A percentile compares a stretch with the other conserved stretches of the same genome.
Evolutionary conservation across 2,888 invertebrate genomes (phyloP).

Genomic region (Tinea pellionella): DNA sequence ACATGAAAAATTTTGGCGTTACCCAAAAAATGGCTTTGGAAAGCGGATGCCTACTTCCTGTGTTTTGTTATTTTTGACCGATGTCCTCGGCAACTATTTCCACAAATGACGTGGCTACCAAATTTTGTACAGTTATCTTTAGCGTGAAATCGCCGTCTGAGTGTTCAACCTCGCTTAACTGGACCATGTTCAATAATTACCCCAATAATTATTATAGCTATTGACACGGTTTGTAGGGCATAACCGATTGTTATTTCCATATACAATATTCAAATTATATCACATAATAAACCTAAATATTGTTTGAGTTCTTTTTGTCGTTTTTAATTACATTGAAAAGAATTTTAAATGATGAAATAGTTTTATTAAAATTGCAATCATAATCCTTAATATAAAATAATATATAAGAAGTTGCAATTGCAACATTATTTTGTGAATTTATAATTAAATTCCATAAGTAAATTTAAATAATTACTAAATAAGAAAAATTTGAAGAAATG

Average conservation of each 20-base stretch:
- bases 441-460: too few species aligned
- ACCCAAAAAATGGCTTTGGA: constrained; percentile 57
- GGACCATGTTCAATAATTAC: constrained; percentile 15
- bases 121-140: constrained; percentile 58
- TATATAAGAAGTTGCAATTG: too few species aligned
- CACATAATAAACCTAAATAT: neutral
- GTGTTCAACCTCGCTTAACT: constrained; percentile 19
- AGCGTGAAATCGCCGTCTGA: constrained; percentile 43
- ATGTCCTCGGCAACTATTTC: constrained; percentile 56
- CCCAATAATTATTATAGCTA: neutral
- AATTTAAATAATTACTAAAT: too few species aligned
- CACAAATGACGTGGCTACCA: constrained; percentile 42
- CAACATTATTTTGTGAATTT: too few species aligned
- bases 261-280: neutral
- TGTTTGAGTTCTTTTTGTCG: neutral
- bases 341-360: too few species aligned
- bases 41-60: constrained; percentile 57
- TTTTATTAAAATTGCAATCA: too few species aligned
- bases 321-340: too few species aligned
- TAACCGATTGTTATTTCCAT: neutral
- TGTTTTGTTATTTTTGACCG: constrained; percentile 43
- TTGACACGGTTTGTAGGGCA: neutral
- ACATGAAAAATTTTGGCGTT: constrained; percentile 61
- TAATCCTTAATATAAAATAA: too few species aligned
- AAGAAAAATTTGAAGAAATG: too few species aligned